Conservation (phyloP, 64 coral and sea anemone genomes). For the Stichodactyla helianthus region DNA sequence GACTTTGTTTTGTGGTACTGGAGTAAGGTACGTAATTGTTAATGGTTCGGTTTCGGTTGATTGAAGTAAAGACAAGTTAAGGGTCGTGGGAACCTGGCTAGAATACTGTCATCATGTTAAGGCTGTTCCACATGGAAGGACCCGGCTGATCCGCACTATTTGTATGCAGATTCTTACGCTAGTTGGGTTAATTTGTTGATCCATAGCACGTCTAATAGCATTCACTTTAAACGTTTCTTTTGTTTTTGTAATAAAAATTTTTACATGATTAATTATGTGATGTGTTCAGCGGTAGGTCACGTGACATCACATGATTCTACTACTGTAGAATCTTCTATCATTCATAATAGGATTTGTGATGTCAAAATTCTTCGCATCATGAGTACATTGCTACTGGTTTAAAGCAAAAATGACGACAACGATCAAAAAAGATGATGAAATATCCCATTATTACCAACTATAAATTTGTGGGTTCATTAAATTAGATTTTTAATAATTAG, state of each 20-base stretch:
- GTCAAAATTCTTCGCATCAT: too few species aligned
- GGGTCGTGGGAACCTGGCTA: background rate
- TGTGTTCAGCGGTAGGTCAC: too few species aligned
- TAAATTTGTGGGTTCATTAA: too few species aligned
- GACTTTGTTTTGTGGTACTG: background rate
- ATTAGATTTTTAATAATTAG: too few species aligned
- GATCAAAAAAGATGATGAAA: too few species aligned
- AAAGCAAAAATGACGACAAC: too few species aligned
- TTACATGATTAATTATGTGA: background rate
- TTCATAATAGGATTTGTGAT: too few species aligned
- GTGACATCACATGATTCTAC: too few species aligned
- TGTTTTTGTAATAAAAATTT: background rate
- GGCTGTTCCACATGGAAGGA: background rate
- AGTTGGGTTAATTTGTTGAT: background rate
- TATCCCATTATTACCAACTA: too few species aligned
- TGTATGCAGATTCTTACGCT: background rate
- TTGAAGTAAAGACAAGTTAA: background rate
- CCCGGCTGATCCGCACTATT: background rate
- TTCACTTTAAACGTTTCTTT: background rate
- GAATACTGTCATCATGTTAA: background rate
- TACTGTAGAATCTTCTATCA: too few species aligned
- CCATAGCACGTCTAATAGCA: too few species aligned
- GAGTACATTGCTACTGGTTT: too few species aligned
- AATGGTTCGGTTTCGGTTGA: conserved; percentile 1
- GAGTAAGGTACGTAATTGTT: background rate